Conservation (phyloP, 2,113 vertebrate species). For the Neolamprologus fasciatus region DNA sequence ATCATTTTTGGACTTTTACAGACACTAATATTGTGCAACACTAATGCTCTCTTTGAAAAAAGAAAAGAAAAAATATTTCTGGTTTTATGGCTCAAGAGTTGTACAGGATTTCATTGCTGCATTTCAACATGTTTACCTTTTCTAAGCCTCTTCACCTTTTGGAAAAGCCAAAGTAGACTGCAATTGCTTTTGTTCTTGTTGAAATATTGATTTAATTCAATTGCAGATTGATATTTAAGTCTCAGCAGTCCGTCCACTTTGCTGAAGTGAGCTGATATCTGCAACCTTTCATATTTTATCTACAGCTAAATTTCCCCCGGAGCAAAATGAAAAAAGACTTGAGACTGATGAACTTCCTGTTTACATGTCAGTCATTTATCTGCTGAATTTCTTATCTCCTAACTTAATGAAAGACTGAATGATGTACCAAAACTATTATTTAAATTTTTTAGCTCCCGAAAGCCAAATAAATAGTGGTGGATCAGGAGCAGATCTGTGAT, state of each 20-base stretch:
- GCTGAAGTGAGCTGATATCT: slow-evolving; percentile 38
- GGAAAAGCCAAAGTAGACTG: slow-evolving; percentile 77
- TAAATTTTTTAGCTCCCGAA: neutral
- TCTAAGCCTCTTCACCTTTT: slow-evolving; percentile 70
- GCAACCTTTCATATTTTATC: slow-evolving; percentile 27
- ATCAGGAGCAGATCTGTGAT: slow-evolving; percentile 13
- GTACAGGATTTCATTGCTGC: slow-evolving; percentile 51
- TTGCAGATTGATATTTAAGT: slow-evolving; percentile 52
- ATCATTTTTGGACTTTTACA: slow-evolving; percentile 46
- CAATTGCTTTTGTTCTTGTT: slow-evolving; percentile 52
- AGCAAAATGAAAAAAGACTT: neutral
- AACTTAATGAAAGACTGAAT: neutral
- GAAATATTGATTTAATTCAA: slow-evolving; percentile 29
- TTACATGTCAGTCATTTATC: slow-evolving; percentile 29
- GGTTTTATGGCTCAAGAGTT: slow-evolving; percentile 47
- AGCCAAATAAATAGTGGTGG: slow-evolving; percentile 34
- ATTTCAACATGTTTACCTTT: slow-evolving; percentile 56
- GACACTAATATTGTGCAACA: slow-evolving; percentile 42
- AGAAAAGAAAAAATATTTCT: neutral
- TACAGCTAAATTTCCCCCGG: slow-evolving; percentile 20
- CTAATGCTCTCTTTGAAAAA: slow-evolving; percentile 33
- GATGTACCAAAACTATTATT: slow-evolving; percentile 40
- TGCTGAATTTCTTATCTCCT: neutral
- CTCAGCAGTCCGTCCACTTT: slow-evolving; percentile 61
- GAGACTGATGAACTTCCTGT: slow-evolving; percentile 35